Evolutionary conservation across 2,797 vertebrate species (phyloP).

Genomic region (Sebastes ruberrimus): DNA sequence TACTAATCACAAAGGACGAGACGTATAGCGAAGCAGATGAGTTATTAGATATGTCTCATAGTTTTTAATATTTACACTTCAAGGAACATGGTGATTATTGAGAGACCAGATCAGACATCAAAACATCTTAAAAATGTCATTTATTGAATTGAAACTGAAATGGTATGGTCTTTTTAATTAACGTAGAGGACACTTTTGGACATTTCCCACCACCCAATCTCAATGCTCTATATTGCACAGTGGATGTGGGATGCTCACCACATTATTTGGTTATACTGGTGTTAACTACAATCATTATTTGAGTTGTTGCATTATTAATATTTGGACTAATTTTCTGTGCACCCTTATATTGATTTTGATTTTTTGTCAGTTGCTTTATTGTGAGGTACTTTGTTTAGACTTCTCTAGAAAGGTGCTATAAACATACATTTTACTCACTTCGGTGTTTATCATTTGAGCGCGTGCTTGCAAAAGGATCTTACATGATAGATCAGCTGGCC

Average conservation of each 20-base stretch:
- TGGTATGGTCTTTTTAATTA: neutral
- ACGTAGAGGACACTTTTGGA: neutral
- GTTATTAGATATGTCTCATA: neutral
- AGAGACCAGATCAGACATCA: neutral
- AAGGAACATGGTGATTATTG: neutral
- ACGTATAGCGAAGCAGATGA: neutral
- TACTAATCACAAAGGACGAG: neutral
- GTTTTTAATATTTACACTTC: neutral
- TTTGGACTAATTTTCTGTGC: neutral
- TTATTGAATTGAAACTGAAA: neutral
- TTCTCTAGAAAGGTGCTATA: neutral
- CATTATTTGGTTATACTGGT: neutral
- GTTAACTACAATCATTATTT: neutral
- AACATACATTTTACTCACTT: neutral
- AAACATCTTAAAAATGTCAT: neutral
- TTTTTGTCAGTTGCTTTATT: neutral
- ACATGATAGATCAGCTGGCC: constrained; percentile 37
- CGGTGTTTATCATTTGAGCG: neutral
- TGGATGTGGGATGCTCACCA: neutral
- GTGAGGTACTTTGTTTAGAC: neutral
- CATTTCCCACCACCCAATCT: neutral
- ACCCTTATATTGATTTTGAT: neutral
- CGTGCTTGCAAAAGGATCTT: neutral
- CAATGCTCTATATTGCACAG: neutral
- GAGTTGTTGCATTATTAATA: neutral